phyloP scores from a whole-genome alignment of 2,888 invertebrate species.

The Clitarchus hookeri region DNA sequence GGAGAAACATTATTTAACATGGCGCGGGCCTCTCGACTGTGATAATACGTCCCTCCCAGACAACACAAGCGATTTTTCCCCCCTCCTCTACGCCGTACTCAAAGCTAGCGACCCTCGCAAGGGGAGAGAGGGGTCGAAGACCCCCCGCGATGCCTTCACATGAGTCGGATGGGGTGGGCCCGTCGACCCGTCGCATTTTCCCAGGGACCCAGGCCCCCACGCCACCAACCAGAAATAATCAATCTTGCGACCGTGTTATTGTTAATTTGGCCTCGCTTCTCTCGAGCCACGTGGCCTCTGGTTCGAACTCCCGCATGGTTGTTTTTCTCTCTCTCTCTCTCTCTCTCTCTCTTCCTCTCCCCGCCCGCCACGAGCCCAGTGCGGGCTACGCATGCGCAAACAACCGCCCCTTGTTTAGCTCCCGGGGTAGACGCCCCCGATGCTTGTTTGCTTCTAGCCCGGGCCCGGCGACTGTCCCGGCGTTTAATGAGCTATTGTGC shows the following conservation, averaged over 20 bases:
- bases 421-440: too few species aligned
- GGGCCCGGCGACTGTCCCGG: too few species aligned
- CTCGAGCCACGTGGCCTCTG: not conserved
- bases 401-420: too few species aligned
- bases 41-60: not conserved
- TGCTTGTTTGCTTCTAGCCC: too few species aligned
- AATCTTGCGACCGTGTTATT: constrained; percentile 33
- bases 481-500: too few species aligned
- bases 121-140: not conserved
- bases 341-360: too few species aligned
- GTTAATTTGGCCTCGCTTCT: constrained; percentile 33
- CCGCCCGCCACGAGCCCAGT: too few species aligned
- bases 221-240: constrained; percentile 16
- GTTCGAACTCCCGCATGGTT: not conserved
- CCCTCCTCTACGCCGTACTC: not conserved
- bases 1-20: constrained; percentile 16
- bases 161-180: not conserved
- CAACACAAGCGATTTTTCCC: not conserved
- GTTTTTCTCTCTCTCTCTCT: too few species aligned
- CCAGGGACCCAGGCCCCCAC: not conserved
- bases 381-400: too few species aligned
- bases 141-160: constrained; percentile 33
- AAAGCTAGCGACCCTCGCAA: not conserved
- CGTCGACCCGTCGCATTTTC: not conserved
- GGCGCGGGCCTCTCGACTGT: not conserved